Evolutionary conservation across 2,113 vertebrate genomes (phyloP), one percentile per base, ranked within the genome.

Genomic region (Brachirus orientalis): DNA sequence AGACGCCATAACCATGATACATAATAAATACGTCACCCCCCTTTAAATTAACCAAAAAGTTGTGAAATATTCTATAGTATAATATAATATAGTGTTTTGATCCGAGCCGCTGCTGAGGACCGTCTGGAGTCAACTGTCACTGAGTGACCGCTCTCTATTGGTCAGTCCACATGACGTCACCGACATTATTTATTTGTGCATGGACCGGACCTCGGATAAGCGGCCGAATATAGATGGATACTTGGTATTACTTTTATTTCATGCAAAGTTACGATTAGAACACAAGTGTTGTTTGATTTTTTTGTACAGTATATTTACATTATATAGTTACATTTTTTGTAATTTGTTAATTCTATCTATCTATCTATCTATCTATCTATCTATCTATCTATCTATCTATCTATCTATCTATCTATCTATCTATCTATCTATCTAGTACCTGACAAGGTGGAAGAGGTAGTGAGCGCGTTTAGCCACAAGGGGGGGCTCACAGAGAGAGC

Each of bases 401-500:
- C 20, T 17, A 37, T 59, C n/a, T 20, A 50, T 63, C 51, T 43
- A 44, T n/a, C 16, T 28, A 8, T 57, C 18, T 19, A 19, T n/a
- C n/a, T n/a, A n/a, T n/a, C n/a, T 13, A 16, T 4, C 0, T 12
- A 20, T 9, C 1, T 10, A 48, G 28, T 16, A 58, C 19, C 20
- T 63, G 22, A 17, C 0, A 35, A 53, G 14, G 22, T 59, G n/a
- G 12, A 57, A 17, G 43, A 45, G 41, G 85, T 55, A 86, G 69
- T 86, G 36, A 72, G 73, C 54, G 20, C 0, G 1, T 86, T 68
- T 75, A 46, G 72, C 89, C 87, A 89, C 87, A 88, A 82, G 89
- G 84, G 78, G 88, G 85, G 44, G 87, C 86, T 79, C 76, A 83
- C 36, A 40, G 52, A 72, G 64, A 74, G 68, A 48, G 50, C 11